phyloP scores from a whole-genome alignment of 2,113 vertebrate species.

The Clarias gariepinus region DNA sequence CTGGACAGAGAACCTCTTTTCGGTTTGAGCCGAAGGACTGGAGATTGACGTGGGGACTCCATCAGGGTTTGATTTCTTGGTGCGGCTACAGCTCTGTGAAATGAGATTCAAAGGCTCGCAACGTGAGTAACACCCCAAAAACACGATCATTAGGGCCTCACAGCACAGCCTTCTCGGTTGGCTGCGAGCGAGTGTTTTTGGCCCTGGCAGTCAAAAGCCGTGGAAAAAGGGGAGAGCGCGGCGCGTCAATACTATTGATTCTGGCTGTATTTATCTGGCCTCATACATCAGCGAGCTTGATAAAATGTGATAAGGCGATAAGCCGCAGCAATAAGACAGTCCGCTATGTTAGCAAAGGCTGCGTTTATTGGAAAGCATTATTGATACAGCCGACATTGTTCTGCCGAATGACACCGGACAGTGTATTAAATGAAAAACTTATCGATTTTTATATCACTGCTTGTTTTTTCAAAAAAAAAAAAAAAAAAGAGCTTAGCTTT shows the following conservation, averaged over 20 bases:
- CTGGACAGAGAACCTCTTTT: slow-evolving; percentile 69
- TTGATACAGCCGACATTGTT: slow-evolving; percentile 75
- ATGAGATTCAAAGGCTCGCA: slow-evolving; percentile 74
- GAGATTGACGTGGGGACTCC: slow-evolving; percentile 72
- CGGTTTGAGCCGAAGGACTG: slow-evolving; percentile 68
- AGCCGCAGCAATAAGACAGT: slow-evolving; percentile 71
- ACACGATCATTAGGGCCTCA: slow-evolving; percentile 65
- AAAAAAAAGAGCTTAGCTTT: slow-evolving; percentile 18
- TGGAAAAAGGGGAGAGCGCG: slow-evolving; percentile 58
- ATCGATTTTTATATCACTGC: slow-evolving; percentile 69
- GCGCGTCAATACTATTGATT: slow-evolving; percentile 65
- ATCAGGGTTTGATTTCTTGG: slow-evolving; percentile 75
- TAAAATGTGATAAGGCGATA: slow-evolving; percentile 75
- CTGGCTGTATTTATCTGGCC: slow-evolving; percentile 66
- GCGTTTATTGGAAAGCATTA: slow-evolving; percentile 72
- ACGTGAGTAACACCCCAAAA: slow-evolving; percentile 52
- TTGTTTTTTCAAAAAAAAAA: slow-evolving; percentile 19
- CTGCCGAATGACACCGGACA: slow-evolving; percentile 71
- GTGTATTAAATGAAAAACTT: slow-evolving; percentile 72
- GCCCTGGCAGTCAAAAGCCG: slow-evolving; percentile 74
- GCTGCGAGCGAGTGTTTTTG: slow-evolving; percentile 63
- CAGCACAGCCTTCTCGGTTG: slow-evolving; percentile 59
- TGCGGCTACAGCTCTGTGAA: slow-evolving; percentile 75
- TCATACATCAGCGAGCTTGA: slow-evolving; percentile 71
- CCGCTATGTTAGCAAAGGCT: slow-evolving; percentile 67